Evolutionary conservation across 2,113 vertebrate genomes (phyloP).

Genomic region (Megaceryle torquata): DNA sequence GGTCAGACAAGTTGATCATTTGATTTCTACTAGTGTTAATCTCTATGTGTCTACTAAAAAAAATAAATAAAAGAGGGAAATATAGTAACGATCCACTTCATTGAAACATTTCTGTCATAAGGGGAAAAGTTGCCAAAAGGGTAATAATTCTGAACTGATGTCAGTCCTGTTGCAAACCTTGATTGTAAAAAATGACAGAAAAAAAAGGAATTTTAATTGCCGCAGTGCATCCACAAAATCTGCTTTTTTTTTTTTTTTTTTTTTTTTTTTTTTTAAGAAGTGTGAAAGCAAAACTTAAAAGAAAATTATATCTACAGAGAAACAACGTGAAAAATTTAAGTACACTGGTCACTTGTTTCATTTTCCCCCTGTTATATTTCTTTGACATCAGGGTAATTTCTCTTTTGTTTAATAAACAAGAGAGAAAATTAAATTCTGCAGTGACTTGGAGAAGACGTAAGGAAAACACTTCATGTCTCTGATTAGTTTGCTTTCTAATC

Average conservation of each 20-base stretch:
- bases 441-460: constrained; percentile 20
- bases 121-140: neutral
- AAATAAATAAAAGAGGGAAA: neutral
- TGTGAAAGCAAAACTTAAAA: neutral
- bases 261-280: neutral
- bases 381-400: constrained; percentile 55
- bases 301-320: neutral
- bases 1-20: neutral
- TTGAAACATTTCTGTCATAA: neutral
- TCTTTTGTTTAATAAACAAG: constrained; percentile 59
- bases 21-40: neutral
- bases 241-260: neutral
- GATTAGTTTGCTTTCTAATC: neutral
- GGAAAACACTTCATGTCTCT: constrained; percentile 33
- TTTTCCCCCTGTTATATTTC: constrained; percentile 50
- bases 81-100: neutral
- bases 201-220: neutral
- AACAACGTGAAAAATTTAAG: neutral
- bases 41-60: neutral
- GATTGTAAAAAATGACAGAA: neutral
- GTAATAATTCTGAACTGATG: neutral
- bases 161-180: neutral
- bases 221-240: neutral
- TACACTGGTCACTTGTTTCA: constrained; percentile 24
- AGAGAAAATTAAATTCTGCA: constrained; percentile 51